Evolutionary conservation across 1,140 invertebrate species (phyloP).

Genomic region (Drosophila persimilis): DNA sequence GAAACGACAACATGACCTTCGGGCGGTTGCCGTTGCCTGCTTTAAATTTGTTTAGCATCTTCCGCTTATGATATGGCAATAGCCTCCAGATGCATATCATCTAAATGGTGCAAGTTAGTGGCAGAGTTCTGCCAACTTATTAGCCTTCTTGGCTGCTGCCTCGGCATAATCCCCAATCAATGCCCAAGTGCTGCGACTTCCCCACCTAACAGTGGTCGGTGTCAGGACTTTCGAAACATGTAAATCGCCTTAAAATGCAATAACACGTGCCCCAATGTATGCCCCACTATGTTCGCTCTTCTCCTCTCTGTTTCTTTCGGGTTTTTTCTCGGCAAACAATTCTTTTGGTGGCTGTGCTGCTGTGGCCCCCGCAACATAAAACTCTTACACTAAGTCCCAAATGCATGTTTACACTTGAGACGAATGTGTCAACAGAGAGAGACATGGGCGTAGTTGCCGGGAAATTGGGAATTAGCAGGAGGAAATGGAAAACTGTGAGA

Average conservation of each 20-base stretch:
- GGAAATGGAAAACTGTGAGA: conserved; percentile 5
- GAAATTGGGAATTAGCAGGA: conserved; percentile 3
- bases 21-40: conserved; percentile 56
- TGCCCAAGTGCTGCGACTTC: background rate
- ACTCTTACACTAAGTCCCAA: conserved; percentile 42
- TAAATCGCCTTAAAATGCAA: conserved; percentile 58
- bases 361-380: conserved; percentile 10
- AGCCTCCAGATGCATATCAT: conserved; percentile 54
- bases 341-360: conserved; percentile 4
- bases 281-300: background rate
- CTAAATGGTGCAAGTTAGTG: conserved; percentile 40
- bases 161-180: conserved; percentile 30
- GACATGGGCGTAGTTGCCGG: conserved; percentile 32
- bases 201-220: conserved; percentile 3
- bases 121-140: conserved; percentile 49
- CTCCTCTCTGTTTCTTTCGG: background rate
- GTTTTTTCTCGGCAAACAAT: conserved; percentile 43
- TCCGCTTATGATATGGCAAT: conserved; percentile 74
- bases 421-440: conserved; percentile 23
- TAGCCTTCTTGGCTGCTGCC: conserved; percentile 39
- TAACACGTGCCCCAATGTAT: conserved; percentile 45
- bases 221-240: conserved; percentile 12
- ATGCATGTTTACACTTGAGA: conserved; percentile 63
- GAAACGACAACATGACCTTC: conserved; percentile 77
- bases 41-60: conserved; percentile 77